These are phyloP conservation scores for Napeogenes sylphis DNA, from an alignment of 2,888 invertebrate species.

Conservation along the genomic window DNA sequence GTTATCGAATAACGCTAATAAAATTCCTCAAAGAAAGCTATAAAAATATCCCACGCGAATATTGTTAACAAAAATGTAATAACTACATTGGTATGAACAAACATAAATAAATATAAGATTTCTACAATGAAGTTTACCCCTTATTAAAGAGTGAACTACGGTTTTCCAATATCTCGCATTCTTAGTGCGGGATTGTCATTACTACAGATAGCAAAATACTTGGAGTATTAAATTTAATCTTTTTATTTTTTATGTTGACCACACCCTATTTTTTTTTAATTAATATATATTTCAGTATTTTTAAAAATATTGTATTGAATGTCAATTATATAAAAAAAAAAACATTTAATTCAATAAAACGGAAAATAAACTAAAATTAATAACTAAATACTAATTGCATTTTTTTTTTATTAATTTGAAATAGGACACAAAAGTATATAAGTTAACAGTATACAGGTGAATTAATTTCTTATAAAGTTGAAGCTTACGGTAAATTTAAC, in stretches of 20 bases:
- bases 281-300: background rate
- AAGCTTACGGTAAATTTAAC: background rate
- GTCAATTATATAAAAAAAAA: too few species aligned
- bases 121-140: constrained; percentile 47
- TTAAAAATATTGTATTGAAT: too few species aligned
- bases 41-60: constrained; percentile 3
- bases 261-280: background rate
- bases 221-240: constrained; percentile 43
- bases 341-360: too few species aligned
- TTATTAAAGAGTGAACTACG: constrained; percentile 55
- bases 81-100: constrained; percentile 12
- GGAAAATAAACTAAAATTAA: too few species aligned
- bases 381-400: too few species aligned
- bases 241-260: constrained; percentile 7
- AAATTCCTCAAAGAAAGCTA: background rate
- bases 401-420: too few species aligned
- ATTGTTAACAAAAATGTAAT: constrained; percentile 18
- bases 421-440: too few species aligned
- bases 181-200: constrained; percentile 48
- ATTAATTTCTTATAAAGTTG: background rate
- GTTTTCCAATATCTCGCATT: constrained; percentile 57
- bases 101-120: constrained; percentile 28
- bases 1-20: background rate
- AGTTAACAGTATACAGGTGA: background rate
- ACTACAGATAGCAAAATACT: constrained; percentile 44